Conservation (phyloP, 1,140 invertebrate genomes). For the Anoplolepis gracilipes region DNA sequence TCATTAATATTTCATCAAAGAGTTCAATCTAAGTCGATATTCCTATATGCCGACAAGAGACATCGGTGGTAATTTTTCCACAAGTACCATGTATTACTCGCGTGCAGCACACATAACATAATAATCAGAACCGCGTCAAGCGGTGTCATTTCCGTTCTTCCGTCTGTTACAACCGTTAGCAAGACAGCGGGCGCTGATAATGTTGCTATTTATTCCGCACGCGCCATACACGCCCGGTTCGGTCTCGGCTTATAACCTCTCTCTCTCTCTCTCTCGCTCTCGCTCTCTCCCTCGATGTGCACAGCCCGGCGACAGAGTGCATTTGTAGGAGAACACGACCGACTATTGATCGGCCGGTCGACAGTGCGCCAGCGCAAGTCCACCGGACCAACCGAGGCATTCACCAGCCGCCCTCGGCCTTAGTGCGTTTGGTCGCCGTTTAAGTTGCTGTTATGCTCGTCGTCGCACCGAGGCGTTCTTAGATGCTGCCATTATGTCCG, state of each 20-base stretch:
- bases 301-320: slow-evolving; percentile 4
- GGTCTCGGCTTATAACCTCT: slow-evolving; percentile 33
- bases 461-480: slow-evolving; percentile 46
- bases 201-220: slow-evolving; percentile 48
- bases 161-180: slow-evolving; percentile 6
- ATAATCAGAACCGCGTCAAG: neutral
- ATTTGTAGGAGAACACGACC: slow-evolving; percentile 19
- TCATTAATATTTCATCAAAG: neutral
- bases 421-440: slow-evolving; percentile 19
- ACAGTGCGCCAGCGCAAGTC: slow-evolving; percentile 65
- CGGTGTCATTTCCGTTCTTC: slow-evolving; percentile 51
- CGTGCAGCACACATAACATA: neutral
- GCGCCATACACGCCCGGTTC: slow-evolving; percentile 21
- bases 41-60: neutral
- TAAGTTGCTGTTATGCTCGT: neutral
- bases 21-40: neutral
- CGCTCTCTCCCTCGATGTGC: neutral
- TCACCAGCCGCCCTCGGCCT: slow-evolving; percentile 35
- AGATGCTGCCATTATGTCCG: slow-evolving; percentile 63
- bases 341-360: slow-evolving; percentile 64
- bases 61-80: neutral
- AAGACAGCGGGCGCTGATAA: slow-evolving; percentile 33
- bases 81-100: neutral
- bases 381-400: slow-evolving; percentile 3
- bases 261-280: neutral